Evolutionary conservation across 2,888 invertebrate genomes (phyloP).

Genomic region (Cephonodes hylas): DNA sequence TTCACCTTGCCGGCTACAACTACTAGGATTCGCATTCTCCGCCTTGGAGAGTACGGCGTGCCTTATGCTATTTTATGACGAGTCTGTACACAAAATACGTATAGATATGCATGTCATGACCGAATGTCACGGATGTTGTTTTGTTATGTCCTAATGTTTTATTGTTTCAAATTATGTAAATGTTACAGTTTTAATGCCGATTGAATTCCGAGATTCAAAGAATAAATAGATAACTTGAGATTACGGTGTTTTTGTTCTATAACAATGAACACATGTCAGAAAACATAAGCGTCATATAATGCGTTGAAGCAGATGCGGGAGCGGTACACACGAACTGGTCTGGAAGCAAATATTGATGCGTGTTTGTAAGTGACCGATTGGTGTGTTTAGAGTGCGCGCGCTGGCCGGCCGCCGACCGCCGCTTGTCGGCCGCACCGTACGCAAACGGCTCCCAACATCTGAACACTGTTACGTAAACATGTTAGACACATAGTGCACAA

Average conservation of each 20-base stretch:
- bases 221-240: background rate
- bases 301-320: constrained; percentile 38
- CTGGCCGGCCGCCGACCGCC: constrained; percentile 27
- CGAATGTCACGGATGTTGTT: background rate
- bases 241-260: background rate
- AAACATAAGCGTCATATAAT: constrained; percentile 11
- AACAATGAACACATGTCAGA: constrained; percentile 1
- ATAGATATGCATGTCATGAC: constrained; percentile 1
- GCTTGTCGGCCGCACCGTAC: constrained; percentile 16
- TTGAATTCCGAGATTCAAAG: background rate
- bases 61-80: constrained; percentile 38
- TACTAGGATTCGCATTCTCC: constrained; percentile 42
- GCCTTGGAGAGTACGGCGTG: constrained; percentile 58
- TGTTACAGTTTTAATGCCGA: background rate
- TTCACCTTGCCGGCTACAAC: constrained; percentile 71
- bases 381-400: constrained; percentile 43
- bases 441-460: constrained; percentile 46
- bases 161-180: background rate
- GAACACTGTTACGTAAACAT: constrained; percentile 73
- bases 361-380: constrained; percentile 54
- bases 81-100: background rate
- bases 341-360: constrained; percentile 51
- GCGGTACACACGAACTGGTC: constrained; percentile 43
- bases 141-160: background rate
- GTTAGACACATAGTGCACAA: constrained; percentile 62